Evolutionary conservation across 2,888 invertebrate genomes (phyloP), one percentile per base, ranked within the genome.

Genomic region (Aspidapion aeneum): DNA sequence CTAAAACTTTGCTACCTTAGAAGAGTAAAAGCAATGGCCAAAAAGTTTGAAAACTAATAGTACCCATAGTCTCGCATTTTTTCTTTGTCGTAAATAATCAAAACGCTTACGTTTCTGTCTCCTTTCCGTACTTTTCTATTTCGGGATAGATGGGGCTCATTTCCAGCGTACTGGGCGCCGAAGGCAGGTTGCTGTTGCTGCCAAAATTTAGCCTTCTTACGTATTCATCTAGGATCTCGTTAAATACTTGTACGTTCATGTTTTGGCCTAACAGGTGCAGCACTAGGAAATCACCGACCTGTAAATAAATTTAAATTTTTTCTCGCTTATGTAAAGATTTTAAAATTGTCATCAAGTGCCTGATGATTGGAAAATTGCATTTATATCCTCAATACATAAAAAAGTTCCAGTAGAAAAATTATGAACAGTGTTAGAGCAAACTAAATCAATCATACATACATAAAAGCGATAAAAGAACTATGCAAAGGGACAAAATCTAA

Each of bases 261-360:
- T 95, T 95, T 80, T 94, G 93, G 22, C 93, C 92, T 59, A 94
- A 82, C 62, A 94, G 82, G 75, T 93, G 93, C 63, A 95, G 82
- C 65, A 94, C 82, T 66, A 94, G 82, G 81, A 94, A 94, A 77
- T 95, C 94, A 21, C 94, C 94, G 72, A 94, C 90, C 92, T 93
- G 78, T 18, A 77, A 75, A 66, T 51, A 57, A 58, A 60, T n/a
- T 58, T 20, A 61, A 58, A 21, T n/a, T n/a, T n/a, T n/a, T n/a
- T n/a, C n/a, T 16, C 49, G n/a, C n/a, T n/a, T n/a, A n/a, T n/a
- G n/a, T n/a, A 48, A 49, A 35, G 16, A 51, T 9, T 57, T 63
- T 54, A 62, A 64, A 59, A 18, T 58, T 50, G 50, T 60, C 58
- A 21, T 52, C 19, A 61, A 65, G 63, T 58, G 60, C n/a, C n/a